A percentile compares a stretch with the other conserved stretches of the same genome.
These are phyloP conservation scores for Chaetops frenatus DNA, from an alignment of 2,113 vertebrate genomes.

Conservation along the genomic window DNA sequence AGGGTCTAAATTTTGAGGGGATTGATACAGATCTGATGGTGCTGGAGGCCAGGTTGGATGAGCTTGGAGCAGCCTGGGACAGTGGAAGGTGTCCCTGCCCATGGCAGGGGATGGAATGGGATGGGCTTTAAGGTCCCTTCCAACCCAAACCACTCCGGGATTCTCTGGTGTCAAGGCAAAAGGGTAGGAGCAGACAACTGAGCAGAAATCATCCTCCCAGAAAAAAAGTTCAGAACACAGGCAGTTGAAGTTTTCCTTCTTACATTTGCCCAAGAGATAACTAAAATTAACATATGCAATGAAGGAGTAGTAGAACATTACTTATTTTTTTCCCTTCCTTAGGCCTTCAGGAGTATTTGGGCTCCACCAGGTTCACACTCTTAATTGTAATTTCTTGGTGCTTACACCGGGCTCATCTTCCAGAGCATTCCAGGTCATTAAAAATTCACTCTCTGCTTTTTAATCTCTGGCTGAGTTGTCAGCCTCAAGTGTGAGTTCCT, in stretches of 20 bases:
- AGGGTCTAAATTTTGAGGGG: background rate
- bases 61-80: background rate
- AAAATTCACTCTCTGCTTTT: slow-evolving; percentile 22
- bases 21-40: background rate
- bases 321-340: background rate
- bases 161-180: background rate
- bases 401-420: background rate
- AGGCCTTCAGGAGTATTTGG: background rate
- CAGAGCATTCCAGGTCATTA: slow-evolving; percentile 58
- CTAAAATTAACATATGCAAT: background rate
- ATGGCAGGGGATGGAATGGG: background rate
- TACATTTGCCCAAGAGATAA: background rate
- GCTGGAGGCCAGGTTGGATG: background rate
- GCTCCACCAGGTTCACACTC: background rate
- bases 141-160: background rate
- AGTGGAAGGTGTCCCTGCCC: background rate
- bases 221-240: background rate
- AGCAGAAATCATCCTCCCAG: background rate
- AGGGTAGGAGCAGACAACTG: background rate
- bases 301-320: background rate
- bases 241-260: background rate
- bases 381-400: background rate
- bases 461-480: slow-evolving; percentile 10
- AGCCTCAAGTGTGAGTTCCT: slow-evolving; percentile 36
- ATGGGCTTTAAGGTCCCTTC: background rate